Base-by-base conservation (phyloP, 2,888 invertebrate species). In the Patella pellucida region DNA sequence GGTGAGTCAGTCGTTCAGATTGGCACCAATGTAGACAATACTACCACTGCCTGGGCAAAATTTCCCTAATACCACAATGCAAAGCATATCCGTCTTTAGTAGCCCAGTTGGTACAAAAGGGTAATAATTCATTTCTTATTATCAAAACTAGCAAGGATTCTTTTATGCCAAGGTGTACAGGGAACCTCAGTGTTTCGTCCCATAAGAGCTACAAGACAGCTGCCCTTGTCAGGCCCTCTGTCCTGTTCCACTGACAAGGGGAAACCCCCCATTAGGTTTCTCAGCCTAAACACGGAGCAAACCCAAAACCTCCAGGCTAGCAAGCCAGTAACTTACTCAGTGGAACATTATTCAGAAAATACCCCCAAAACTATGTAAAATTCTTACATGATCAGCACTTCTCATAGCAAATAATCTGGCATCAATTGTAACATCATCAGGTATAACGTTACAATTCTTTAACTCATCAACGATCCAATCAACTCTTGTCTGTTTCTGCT, bases 391-490 rank as follows among this genome's bases (percentile, higher is more conserved):
- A 76, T 90, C 89, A 68, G 90, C 88, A 83, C 86, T 89, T 74
- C 89, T 85, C 87, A 89, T 88, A 27, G 89, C 89, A 85, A 90
- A 90, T 80, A 89, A 81, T 51, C 89, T 76, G 5, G 85, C 79
- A 76, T 90, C 90, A 7, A 90, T 85, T 52, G 78, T 79, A 1
- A 87, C 85, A 82, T 90, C 90, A 31, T 82, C 80, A 11, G 90
- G 89, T 41, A 90, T 80, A 7, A 90, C 84, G 71, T 86, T 84
- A 76, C 87, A 87, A 70, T 81, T 82, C 81, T 89, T 90, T 52
- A 90, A 80, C 74, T 90, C 90, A 23, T 88, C 86, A 23, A 90
- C 75, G 7, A 89, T 84, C 90, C 90, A 90, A 71, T 90, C 89
- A 31, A 89, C 83, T 73, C 90, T 73, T 1, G 89, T 90, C 74